These are phyloP conservation scores for Herminia tarsipennalis DNA, from an alignment of 2,888 invertebrate species.

Conservation along the genomic window DNA sequence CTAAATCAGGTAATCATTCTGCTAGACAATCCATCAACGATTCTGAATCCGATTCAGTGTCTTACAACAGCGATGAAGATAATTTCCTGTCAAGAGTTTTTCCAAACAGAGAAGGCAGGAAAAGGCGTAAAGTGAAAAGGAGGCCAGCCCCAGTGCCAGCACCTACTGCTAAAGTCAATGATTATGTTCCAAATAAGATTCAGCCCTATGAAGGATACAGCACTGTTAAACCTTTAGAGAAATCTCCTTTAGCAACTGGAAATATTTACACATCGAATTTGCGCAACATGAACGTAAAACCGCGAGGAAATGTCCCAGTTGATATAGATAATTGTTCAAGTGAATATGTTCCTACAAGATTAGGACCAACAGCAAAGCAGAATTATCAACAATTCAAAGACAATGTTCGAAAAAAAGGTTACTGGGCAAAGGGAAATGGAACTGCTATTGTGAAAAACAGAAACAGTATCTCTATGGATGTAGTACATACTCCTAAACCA, in stretches of 20 bases:
- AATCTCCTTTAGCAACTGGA: conserved; percentile 70
- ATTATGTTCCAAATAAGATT: conserved; percentile 46
- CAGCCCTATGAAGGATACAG: conserved; percentile 66
- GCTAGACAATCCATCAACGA: conserved; percentile 53
- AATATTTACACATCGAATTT: conserved; percentile 75
- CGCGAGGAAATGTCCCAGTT: conserved; percentile 42
- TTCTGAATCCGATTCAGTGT: conserved; percentile 72
- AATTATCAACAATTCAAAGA: conserved; percentile 81
- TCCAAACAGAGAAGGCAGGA: conserved; percentile 57
- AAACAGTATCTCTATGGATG: conserved; percentile 37
- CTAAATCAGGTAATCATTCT: conserved; percentile 32
- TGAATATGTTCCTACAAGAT: conserved; percentile 80
- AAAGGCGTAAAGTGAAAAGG: conserved; percentile 64
- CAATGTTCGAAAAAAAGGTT: conserved; percentile 75
- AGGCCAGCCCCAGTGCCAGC: conserved; percentile 18
- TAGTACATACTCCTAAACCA: conserved; percentile 15
- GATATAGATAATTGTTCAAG: conserved; percentile 70
- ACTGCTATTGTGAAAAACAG: conserved; percentile 52
- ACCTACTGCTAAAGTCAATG: conserved; percentile 35
- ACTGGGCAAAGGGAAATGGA: conserved; percentile 79
- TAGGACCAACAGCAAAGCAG: conserved; percentile 72
- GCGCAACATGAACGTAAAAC: conserved; percentile 67
- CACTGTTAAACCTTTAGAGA: conserved; percentile 62
- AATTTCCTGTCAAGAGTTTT: conserved; percentile 76
- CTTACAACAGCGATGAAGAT: conserved; percentile 74